phyloP scores from a whole-genome alignment of 2,888 invertebrate species.

The Blera fallax region DNA sequence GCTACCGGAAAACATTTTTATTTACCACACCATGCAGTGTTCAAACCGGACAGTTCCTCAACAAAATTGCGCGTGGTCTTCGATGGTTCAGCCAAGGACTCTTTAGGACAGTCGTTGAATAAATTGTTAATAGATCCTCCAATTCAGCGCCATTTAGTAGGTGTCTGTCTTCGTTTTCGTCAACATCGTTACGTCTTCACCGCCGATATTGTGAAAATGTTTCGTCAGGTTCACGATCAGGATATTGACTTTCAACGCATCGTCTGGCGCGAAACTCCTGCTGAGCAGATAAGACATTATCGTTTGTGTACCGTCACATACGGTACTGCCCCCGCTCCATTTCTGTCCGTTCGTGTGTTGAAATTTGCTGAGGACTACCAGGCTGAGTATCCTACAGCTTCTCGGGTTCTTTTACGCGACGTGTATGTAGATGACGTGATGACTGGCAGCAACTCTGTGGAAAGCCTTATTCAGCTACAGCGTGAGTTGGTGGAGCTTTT shows the following conservation, averaged over 20 bases:
- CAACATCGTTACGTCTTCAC: slow-evolving; percentile 57
- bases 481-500: background rate
- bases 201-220: slow-evolving; percentile 1
- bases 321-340: slow-evolving; percentile 57
- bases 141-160: no score
- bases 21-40: no score
- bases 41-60: no score
- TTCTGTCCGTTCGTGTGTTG: slow-evolving; percentile 50
- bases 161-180: slow-evolving; percentile 31
- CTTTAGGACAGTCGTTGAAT: no score
- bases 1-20: no score
- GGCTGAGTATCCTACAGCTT: no score
- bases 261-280: slow-evolving; percentile 48
- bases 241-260: slow-evolving; percentile 66
- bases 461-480: background rate
- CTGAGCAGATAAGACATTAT: slow-evolving; percentile 37
- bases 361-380: slow-evolving; percentile 51
- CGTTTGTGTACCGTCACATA: slow-evolving; percentile 65
- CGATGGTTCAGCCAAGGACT: no score
- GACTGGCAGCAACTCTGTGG: background rate
- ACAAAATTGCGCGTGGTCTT: no score
- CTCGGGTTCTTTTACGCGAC: background rate
- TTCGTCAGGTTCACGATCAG: slow-evolving; percentile 37
- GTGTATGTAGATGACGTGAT: background rate
- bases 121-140: no score